A percentile compares a stretch with the other conserved stretches of the same genome.
Conservation (phyloP, 2,113 vertebrate species). For the Carlito syrichta region DNA sequence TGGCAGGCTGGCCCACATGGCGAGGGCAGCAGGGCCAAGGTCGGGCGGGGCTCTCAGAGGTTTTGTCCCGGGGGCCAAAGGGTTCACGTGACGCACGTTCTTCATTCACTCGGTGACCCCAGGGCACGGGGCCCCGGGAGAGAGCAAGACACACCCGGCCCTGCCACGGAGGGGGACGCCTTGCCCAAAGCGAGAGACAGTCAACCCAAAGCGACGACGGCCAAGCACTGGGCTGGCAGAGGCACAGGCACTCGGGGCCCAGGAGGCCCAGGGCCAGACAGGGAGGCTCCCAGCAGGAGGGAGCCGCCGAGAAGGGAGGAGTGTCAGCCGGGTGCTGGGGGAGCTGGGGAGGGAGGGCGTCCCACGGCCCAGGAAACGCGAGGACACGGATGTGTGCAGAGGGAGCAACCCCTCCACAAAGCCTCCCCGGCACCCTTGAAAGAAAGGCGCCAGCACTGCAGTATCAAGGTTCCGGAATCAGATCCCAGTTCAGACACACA, state of each 20-base stretch:
- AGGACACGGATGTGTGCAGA: not conserved
- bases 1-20: too few species aligned
- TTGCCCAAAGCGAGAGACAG: too few species aligned
- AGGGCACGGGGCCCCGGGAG: not conserved
- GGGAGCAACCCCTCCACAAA: not conserved
- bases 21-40: too few species aligned
- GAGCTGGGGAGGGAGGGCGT: too few species aligned
- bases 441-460: not conserved
- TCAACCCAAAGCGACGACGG: too few species aligned
- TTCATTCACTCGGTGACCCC: not conserved
- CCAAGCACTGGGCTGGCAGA: too few species aligned
- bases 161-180: not conserved
- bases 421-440: not conserved
- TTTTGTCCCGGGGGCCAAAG: not conserved
- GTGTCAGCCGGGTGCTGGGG: not conserved
- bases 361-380: not conserved
- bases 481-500: not conserved
- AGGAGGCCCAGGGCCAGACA: not conserved
- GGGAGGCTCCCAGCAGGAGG: not conserved
- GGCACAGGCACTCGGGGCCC: not conserved
- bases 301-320: not conserved
- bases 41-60: too few species aligned
- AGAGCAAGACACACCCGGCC: not conserved
- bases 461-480: not conserved
- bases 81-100: accelerated